Evolutionary conservation across 2,797 vertebrate genomes (phyloP).

Genomic region (Pempheris klunzingeri): DNA sequence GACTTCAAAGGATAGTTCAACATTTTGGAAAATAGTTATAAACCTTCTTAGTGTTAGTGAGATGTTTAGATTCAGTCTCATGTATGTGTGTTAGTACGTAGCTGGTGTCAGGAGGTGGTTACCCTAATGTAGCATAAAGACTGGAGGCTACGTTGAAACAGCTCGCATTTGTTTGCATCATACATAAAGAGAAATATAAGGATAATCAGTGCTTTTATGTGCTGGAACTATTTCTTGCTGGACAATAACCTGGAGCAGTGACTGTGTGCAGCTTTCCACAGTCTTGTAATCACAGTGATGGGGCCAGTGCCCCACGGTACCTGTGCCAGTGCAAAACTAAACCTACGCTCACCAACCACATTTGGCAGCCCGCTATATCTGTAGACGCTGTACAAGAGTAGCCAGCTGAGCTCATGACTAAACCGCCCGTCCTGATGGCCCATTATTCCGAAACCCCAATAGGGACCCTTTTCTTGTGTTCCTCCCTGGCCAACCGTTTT

Average conservation of each 20-base stretch:
- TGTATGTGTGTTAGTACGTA: not conserved
- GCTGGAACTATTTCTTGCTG: not conserved
- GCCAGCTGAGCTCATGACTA: not conserved
- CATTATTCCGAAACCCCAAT: no score
- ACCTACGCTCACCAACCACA: not conserved
- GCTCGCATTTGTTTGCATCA: no score
- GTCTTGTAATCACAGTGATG: not conserved
- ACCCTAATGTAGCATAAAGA: constrained; percentile 14
- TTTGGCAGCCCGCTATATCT: not conserved
- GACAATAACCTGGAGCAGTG: not conserved
- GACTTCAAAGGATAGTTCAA: constrained; percentile 5
- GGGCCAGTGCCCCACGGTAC: no score
- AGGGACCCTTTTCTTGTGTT: no score
- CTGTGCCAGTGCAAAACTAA: not conserved
- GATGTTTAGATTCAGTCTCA: not conserved
- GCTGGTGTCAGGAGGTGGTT: not conserved
- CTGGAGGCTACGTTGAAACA: not conserved
- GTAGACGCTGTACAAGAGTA: not conserved
- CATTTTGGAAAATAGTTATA: constrained; percentile 6
- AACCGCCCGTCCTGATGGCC: no score
- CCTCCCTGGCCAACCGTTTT: no score
- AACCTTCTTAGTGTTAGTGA: not conserved
- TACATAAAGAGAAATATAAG: not conserved
- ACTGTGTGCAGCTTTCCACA: not conserved
- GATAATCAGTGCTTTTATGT: not conserved